Conservation (phyloP, 1,140 invertebrate genomes). For the Chionoecetes opilio region DNA sequence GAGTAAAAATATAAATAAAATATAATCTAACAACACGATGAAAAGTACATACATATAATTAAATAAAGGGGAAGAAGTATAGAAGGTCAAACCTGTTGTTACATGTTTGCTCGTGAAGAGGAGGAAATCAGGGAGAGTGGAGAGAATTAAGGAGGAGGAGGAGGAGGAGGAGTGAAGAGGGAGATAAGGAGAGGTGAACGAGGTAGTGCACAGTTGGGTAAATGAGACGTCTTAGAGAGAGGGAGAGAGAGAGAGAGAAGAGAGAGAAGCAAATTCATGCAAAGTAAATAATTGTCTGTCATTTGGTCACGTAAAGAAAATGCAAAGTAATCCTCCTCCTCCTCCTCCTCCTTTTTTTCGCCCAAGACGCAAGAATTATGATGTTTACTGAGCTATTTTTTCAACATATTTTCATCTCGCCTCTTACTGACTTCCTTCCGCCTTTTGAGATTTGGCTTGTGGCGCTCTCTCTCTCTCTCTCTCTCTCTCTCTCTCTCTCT, state of each 20-base stretch:
- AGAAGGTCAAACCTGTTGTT: background rate
- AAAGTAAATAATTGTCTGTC: no score
- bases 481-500: background rate
- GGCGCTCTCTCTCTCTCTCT: background rate
- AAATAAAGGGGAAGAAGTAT: background rate
- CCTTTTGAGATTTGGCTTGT: no score
- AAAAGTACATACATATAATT: background rate
- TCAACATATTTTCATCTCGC: background rate
- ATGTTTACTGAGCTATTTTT: background rate
- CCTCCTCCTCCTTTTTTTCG: background rate
- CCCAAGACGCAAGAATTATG: background rate
- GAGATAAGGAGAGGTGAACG: background rate
- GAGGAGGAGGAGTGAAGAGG: background rate
- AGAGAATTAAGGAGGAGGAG: background rate
- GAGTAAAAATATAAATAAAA: background rate
- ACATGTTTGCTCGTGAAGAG: background rate
- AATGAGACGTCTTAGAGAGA: background rate
- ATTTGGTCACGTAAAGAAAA: no score
- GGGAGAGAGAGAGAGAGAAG: background rate
- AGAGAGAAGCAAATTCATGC: no score
- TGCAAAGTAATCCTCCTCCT: background rate
- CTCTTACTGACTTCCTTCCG: background rate
- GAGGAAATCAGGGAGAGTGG: background rate
- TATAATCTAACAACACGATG: background rate
- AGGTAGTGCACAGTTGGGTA: background rate